Evolutionary conservation across 2,888 invertebrate genomes (phyloP), one percentile per base, ranked within the genome.

Genomic region (Lepidocyrtinus sp.): DNA sequence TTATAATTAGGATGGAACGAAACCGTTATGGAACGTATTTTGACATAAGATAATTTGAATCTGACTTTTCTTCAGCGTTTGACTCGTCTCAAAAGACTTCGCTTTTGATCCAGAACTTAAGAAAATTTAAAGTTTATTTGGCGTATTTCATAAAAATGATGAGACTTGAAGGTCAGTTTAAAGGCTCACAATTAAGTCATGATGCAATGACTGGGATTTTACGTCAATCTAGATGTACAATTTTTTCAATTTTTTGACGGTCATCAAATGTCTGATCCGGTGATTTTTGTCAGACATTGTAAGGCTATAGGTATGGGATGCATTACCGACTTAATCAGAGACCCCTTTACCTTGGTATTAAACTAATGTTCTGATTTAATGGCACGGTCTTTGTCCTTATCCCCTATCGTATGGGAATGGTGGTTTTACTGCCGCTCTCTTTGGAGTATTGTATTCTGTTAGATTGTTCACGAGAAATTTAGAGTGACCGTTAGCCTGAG

Each of bases 141-240:
- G 50, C 68, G 68, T 68, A 68, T 68, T 36, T 25, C 26, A 3
- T 2, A 3, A 50, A 50, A 36, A 36, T 36, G n/a, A 25, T 45
- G 72, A 64, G 25, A 72, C 12, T 2, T 22, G 65, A 73, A 46
- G 62, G 68, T 17, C 65, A 21, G 62, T 50, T 78, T 78, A 78
- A 67, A 26, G 77, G 77, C 77, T 72, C 77, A 71, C 62, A 59
- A 24, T 15, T 15, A 61, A 46, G 12, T 17, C n/a, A 17, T 70
- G 65, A 9, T 22, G 45, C 59, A 71, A 65, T 76, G 76, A 76
- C 55, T n/a, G n/a, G n/a, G n/a, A n/a, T n/a, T n/a, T n/a, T n/a
- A n/a, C n/a, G n/a, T n/a, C n/a, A n/a, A n/a, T n/a, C n/a, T n/a
- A n/a, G n/a, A n/a, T n/a, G n/a, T 36, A 36, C 36, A 36, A 36